Conservation (phyloP, 2,113 vertebrate genomes). For the Reinhardtius hippoglossoides region DNA sequence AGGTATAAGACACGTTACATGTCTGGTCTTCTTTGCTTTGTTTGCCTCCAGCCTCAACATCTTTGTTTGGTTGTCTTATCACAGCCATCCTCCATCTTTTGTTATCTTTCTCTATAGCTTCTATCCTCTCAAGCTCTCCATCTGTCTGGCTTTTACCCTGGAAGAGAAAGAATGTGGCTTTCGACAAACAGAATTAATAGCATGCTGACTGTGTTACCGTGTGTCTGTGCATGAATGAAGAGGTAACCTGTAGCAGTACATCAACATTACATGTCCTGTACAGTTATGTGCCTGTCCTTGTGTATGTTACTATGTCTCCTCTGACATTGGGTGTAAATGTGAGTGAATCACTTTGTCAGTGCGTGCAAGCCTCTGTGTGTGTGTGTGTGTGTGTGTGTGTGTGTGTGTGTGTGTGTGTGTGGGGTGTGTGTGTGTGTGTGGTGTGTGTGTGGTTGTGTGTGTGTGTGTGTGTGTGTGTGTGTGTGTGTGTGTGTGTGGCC, state of each 20-base stretch:
- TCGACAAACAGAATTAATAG: constrained; percentile 26
- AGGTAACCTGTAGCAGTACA: constrained; percentile 27
- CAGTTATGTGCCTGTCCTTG: constrained; percentile 13
- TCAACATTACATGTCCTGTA: constrained; percentile 12
- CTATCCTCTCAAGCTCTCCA: neutral
- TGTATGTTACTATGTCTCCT: neutral
- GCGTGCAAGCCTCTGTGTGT: neutral
- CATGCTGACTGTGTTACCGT: constrained; percentile 9
- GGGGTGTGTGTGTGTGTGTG: neutral
- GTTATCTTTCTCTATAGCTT: neutral
- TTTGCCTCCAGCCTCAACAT: too few species aligned
- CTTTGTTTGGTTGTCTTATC: neutral
- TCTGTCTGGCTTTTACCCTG: constrained; percentile 16
- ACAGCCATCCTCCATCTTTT: constrained; percentile 7
- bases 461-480: neutral
- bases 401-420: neutral
- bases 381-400: too few species aligned
- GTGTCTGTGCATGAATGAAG: neutral
- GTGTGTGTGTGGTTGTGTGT: too few species aligned
- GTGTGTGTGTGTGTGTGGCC: neutral
- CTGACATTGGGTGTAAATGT: neutral
- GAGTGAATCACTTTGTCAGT: neutral
- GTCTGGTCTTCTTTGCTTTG: neutral
- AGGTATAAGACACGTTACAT: too few species aligned
- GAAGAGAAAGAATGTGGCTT: constrained; percentile 15